phyloP scores from a whole-genome alignment of 1,140 invertebrate genomes.

The Centruroides sculpturatus region DNA sequence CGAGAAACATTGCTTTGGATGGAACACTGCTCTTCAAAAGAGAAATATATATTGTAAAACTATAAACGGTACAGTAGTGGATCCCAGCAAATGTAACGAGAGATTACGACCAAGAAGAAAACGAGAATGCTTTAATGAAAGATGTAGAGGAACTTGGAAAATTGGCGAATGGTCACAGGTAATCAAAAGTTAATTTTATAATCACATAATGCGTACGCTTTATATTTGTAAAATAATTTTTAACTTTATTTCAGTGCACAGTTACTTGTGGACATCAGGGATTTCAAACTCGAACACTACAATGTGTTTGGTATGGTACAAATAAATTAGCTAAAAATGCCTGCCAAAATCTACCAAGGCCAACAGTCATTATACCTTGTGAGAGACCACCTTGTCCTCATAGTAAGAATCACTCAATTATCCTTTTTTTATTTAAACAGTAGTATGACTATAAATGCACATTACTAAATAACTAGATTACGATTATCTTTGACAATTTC shows the following conservation, averaged over 20 bases:
- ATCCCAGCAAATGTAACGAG: slow-evolving; percentile 39
- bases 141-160: slow-evolving; percentile 66
- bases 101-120: slow-evolving; percentile 42
- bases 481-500: too few relatives aligned
- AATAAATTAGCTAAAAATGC: slow-evolving; percentile 62
- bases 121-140: slow-evolving; percentile 58
- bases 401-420: too few relatives aligned
- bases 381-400: slow-evolving; percentile 2
- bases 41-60: slow-evolving; percentile 16
- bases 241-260: slow-evolving; percentile 46
- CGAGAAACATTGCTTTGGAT: slow-evolving; percentile 45
- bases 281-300: slow-evolving; percentile 62
- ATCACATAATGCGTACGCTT: too few relatives aligned
- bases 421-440: too few relatives aligned
- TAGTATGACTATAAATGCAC: too few relatives aligned
- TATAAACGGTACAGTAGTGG: slow-evolving; percentile 38
- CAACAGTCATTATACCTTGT: not conserved
- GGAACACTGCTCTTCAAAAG: slow-evolving; percentile 42
- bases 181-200: slow-evolving; percentile 15
- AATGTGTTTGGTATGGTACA: slow-evolving; percentile 73
- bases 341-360: slow-evolving; percentile 1
- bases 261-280: slow-evolving; percentile 54
- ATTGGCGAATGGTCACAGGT: slow-evolving; percentile 78
- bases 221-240: not conserved
- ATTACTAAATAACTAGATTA: too few relatives aligned